Evolutionary conservation across 2,888 invertebrate genomes (phyloP).

Genomic region (Gandaritis pyraliata): DNA sequence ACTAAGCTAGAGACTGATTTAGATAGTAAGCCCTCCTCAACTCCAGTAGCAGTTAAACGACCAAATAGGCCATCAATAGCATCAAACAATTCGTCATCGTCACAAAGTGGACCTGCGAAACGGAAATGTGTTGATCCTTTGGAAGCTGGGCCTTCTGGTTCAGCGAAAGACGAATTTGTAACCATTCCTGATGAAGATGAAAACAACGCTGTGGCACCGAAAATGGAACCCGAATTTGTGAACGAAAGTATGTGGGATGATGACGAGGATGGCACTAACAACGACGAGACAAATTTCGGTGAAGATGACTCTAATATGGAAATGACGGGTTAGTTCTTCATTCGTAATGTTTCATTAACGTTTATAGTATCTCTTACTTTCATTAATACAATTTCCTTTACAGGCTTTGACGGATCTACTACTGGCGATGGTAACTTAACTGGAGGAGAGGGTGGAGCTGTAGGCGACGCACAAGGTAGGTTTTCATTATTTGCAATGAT

Average conservation of each 20-base stretch:
- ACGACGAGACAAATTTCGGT: conserved; percentile 86
- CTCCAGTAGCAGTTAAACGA: conserved; percentile 86
- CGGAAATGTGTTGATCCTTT: conserved; percentile 85
- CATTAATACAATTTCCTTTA: conserved; percentile 15
- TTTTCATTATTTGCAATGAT: conserved; percentile 51
- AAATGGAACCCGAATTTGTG: conserved; percentile 87
- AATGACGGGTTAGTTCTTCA: conserved; percentile 76
- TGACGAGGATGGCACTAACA: conserved; percentile 86
- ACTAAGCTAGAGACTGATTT: conserved; percentile 86
- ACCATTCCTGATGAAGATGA: conserved; percentile 83
- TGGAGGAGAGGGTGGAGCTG: conserved; percentile 81
- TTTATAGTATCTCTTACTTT: background rate
- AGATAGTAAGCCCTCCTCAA: conserved; percentile 86
- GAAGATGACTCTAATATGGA: conserved; percentile 88
- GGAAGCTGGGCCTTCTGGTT: conserved; percentile 85
- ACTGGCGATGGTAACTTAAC: conserved; percentile 81
- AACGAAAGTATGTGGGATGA: conserved; percentile 85
- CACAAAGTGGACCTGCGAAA: conserved; percentile 84
- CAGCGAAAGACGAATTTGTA: conserved; percentile 81
- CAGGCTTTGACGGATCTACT: conserved; percentile 81
- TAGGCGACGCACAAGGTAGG: conserved; percentile 85
- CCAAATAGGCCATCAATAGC: conserved; percentile 87
- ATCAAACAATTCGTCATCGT: conserved; percentile 85
- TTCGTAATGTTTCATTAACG: background rate
- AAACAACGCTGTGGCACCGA: conserved; percentile 85